Conservation (phyloP, 1,140 invertebrate genomes). For the Lepidotrigona ventralis region DNA sequence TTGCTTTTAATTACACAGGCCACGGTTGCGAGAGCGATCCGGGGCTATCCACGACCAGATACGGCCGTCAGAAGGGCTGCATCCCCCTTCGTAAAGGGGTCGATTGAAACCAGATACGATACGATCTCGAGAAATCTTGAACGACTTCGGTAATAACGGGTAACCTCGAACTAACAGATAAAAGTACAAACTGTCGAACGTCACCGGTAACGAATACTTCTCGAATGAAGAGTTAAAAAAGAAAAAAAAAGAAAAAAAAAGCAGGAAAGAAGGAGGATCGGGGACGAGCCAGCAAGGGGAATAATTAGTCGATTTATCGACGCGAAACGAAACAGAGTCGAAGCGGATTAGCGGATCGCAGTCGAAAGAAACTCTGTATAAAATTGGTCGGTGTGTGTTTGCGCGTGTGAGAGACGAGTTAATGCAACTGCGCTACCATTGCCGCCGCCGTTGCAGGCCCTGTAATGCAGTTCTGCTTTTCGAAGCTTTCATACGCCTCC, state of each 20-base stretch:
- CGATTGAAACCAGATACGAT: conserved; percentile 5
- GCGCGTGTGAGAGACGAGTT: conserved; percentile 33
- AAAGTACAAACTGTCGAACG: not conserved
- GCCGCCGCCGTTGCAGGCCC: conserved; percentile 15
- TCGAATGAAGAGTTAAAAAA: not conserved
- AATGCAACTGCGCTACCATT: conserved; percentile 32
- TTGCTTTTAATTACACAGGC: not conserved
- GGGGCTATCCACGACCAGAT: not conserved
- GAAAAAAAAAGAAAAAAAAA: not conserved
- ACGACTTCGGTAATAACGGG: not conserved
- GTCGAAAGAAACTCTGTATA: conserved; percentile 24
- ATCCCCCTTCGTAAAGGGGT: not conserved
- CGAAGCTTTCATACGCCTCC: conserved; percentile 47
- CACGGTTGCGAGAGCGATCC: not conserved
- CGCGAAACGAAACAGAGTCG: conserved; percentile 9
- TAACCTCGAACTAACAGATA: not conserved
- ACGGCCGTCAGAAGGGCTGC: not conserved
- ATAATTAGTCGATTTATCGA: conserved; percentile 19
- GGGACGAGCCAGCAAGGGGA: not conserved
- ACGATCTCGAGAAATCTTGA: not conserved
- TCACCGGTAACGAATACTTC: not conserved
- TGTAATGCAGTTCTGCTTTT: conserved; percentile 59
- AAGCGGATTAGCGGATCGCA: conserved; percentile 42
- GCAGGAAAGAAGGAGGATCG: not conserved
- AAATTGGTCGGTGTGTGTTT: conserved; percentile 35